Percentiles rank a stretch among this genome's conserved stretches.
phyloP scores from a whole-genome alignment of 2,113 vertebrate species.

The Hassar affinis region DNA sequence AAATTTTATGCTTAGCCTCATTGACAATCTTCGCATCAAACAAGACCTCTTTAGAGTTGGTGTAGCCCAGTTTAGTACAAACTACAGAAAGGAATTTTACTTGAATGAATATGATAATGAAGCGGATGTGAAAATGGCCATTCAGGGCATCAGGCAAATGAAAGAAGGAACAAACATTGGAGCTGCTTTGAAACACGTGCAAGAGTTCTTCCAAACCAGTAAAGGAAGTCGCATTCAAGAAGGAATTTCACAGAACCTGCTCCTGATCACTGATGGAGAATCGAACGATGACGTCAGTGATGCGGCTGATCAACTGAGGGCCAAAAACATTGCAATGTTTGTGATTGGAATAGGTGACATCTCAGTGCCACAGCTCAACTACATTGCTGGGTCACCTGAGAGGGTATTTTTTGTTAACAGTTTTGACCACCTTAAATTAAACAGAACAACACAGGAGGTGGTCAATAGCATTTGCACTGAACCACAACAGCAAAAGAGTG shows the following conservation, averaged over 20 bases:
- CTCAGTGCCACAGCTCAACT: constrained; percentile 62
- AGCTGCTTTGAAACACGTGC: constrained; percentile 58
- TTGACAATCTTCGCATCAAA: constrained; percentile 66
- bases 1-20: constrained; percentile 65
- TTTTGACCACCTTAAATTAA: constrained; percentile 60
- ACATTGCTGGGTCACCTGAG: constrained; percentile 60
- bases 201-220: constrained; percentile 61
- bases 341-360: constrained; percentile 65
- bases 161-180: constrained; percentile 62
- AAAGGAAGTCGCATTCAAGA: constrained; percentile 61
- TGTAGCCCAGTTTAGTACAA: constrained; percentile 72
- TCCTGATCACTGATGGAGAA: constrained; percentile 76
- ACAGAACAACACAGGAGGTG: constrained; percentile 59
- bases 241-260: constrained; percentile 69
- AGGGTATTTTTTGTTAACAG: constrained; percentile 64
- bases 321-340: constrained; percentile 62
- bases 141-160: constrained; percentile 56
- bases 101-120: constrained; percentile 61
- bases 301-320: constrained; percentile 57
- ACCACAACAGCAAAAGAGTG: rapidly evolving
- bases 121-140: constrained; percentile 50
- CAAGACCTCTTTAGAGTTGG: constrained; percentile 64
- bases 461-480: constrained; percentile 65
- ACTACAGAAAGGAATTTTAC: constrained; percentile 68
- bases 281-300: constrained; percentile 63